Conservation (phyloP, 2,888 invertebrate species). For the Heliconius cydno region DNA sequence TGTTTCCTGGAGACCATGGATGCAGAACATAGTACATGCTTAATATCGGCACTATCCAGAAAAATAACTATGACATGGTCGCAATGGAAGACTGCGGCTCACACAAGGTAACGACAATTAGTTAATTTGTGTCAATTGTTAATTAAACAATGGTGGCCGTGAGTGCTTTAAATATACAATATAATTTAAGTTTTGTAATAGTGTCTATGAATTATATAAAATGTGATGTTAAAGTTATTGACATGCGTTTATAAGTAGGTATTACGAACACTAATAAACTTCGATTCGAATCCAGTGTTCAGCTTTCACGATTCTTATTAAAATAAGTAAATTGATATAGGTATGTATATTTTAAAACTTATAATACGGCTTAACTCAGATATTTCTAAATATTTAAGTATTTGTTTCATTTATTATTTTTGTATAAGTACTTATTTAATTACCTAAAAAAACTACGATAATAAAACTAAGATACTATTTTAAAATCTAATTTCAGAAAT, state of each 20-base stretch:
- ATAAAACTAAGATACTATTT: not conserved
- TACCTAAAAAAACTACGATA: not conserved
- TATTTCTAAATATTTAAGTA: not conserved
- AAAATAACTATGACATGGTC: conserved; percentile 52
- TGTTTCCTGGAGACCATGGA: conserved; percentile 88
- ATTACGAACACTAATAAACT: not conserved
- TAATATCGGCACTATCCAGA: conserved; percentile 73
- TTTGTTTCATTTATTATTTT: not conserved
- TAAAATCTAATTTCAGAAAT: not conserved
- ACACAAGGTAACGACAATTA: conserved; percentile 68
- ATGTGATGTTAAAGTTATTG: not conserved
- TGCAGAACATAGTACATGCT: conserved; percentile 83
- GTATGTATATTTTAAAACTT: not conserved
- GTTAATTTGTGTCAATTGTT: conserved; percentile 36
- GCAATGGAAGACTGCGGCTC: conserved; percentile 45
- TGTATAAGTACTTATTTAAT: not conserved
- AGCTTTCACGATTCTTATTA: not conserved
- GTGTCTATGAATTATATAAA: not conserved
- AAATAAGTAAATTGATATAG: not conserved
- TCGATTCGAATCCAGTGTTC: conserved; percentile 13
- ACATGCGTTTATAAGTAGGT: conserved; percentile 6
- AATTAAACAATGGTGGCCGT: conserved; percentile 32
- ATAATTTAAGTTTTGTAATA: not conserved
- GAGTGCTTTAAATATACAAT: conserved; percentile 9
- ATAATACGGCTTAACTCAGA: not conserved